Percentiles rank a stretch among this genome's conserved stretches.
Conservation (phyloP, 2,888 invertebrate genomes). For the Tiphia femorata region DNA sequence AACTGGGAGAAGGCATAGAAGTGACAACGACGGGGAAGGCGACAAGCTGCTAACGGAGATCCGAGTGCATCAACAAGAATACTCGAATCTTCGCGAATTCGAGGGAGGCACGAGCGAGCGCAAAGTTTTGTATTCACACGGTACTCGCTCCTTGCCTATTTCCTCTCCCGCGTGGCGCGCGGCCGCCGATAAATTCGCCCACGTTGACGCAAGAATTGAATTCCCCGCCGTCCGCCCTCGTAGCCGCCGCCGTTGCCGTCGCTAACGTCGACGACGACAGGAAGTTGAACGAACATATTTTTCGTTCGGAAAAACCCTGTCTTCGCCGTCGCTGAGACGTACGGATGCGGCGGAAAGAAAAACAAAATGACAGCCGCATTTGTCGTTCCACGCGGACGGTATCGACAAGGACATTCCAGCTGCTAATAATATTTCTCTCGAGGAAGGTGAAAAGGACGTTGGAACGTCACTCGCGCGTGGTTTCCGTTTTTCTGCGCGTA, state of each 20-base stretch:
- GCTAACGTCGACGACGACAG: slow-evolving; percentile 31
- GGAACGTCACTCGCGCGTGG: no score
- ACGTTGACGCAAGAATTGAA: slow-evolving; percentile 58
- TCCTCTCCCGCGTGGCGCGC: slow-evolving; percentile 10
- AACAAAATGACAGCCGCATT: neutral
- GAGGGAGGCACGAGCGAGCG: slow-evolving; percentile 6
- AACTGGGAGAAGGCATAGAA: neutral
- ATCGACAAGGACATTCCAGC: neutral
- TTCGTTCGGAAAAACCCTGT: slow-evolving; percentile 6
- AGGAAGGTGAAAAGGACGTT: no score
- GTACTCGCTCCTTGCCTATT: slow-evolving; percentile 9
- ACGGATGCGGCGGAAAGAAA: neutral
- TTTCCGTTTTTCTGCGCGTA: no score
- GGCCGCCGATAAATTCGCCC: slow-evolving; percentile 62
- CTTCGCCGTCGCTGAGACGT: neutral
- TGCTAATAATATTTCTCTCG: no score
- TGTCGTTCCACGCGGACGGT: slow-evolving; percentile 14
- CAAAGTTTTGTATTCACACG: slow-evolving; percentile 52
- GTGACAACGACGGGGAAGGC: no score
- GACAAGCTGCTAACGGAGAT: no score
- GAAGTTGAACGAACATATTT: slow-evolving; percentile 36
- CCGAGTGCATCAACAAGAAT: neutral
- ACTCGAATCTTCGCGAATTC: neutral
- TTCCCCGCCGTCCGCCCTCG: slow-evolving; percentile 40
- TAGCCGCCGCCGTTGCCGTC: slow-evolving; percentile 21